Evolutionary conservation across 2,888 invertebrate species (phyloP).

Genomic region (Cosmia trapezina): DNA sequence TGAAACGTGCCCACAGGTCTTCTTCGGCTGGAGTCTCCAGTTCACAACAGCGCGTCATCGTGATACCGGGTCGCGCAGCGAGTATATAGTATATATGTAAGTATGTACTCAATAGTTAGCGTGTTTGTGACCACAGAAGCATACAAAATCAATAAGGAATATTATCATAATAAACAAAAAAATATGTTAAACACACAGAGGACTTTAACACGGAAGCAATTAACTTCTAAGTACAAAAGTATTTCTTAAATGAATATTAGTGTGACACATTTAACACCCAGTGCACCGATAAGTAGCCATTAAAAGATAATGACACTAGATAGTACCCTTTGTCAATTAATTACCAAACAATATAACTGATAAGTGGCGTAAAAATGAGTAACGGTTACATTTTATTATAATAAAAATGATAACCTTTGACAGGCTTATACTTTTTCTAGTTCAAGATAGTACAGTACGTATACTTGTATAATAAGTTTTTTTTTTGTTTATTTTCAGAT

Average conservation of each 20-base stretch:
- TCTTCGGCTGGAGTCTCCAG: too few relatives aligned
- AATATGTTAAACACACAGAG: slow-evolving; percentile 5
- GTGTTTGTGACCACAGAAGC: background rate
- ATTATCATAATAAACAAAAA: slow-evolving; percentile 9
- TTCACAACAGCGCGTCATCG: too few relatives aligned
- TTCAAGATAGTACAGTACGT: background rate
- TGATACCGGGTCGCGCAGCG: too few relatives aligned
- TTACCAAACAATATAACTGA: slow-evolving; percentile 40
- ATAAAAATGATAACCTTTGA: slow-evolving; percentile 41
- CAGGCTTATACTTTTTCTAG: background rate
- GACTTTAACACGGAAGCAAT: slow-evolving; percentile 41
- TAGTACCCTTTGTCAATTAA: slow-evolving; percentile 48
- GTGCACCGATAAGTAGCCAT: slow-evolving; percentile 43
- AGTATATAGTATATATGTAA: too few relatives aligned
- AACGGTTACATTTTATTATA: slow-evolving; percentile 24
- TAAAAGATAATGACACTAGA: slow-evolving; percentile 36
- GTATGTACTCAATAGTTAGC: too few relatives aligned
- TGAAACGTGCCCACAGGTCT: too few relatives aligned
- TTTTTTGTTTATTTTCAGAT: slow-evolving; percentile 35
- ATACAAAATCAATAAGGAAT: background rate
- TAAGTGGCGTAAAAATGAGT: slow-evolving; percentile 45
- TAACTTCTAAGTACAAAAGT: slow-evolving; percentile 25
- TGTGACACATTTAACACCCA: slow-evolving; percentile 32
- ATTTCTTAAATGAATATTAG: slow-evolving; percentile 46
- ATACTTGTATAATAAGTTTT: background rate